A percentile compares a stretch with the other conserved stretches of the same genome.
phyloP scores from a whole-genome alignment of 2,888 invertebrate species.

The Mythimna vitellina region DNA sequence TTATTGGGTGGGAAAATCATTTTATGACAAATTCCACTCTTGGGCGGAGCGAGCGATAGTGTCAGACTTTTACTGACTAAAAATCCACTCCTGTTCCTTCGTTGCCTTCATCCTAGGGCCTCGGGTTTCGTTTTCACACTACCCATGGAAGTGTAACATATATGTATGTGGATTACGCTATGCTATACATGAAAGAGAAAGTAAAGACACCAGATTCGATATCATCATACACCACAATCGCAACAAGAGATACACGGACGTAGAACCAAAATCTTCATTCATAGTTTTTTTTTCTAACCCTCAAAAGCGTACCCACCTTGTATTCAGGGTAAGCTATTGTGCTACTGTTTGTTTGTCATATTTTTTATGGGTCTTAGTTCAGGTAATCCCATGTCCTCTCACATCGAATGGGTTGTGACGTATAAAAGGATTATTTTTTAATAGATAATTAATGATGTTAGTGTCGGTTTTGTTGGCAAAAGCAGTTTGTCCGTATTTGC shows the following conservation, averaged over 20 bases:
- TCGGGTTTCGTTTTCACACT: too few species aligned
- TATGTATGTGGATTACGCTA: too few species aligned
- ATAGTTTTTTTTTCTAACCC: conserved; percentile 64
- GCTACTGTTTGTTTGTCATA: conserved; percentile 82
- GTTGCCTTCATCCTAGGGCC: too few species aligned
- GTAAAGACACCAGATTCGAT: neutral
- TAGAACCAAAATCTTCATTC: conserved; percentile 55
- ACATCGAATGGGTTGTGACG: conserved; percentile 85
- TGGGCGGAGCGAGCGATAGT: too few species aligned
- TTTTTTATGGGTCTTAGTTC: conserved; percentile 87
- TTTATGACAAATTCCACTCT: too few species aligned
- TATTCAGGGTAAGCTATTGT: conserved; percentile 81
- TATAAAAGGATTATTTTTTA: conserved; percentile 89
- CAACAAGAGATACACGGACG: conserved; percentile 26
- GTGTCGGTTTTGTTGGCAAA: conserved; percentile 71
- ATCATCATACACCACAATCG: neutral
- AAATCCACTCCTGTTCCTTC: too few species aligned
- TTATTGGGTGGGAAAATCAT: too few species aligned
- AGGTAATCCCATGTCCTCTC: conserved; percentile 89
- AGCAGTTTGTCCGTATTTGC: conserved; percentile 57
- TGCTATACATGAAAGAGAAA: neutral
- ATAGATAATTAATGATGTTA: conserved; percentile 89
- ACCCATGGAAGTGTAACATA: too few species aligned
- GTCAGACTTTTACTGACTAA: too few species aligned
- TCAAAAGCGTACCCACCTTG: conserved; percentile 73